Percentiles rank a stretch among this genome's conserved stretches.
These are phyloP conservation scores for Psittacara wagleri DNA, from an alignment of 2,113 vertebrate species.

Conservation along the genomic window DNA sequence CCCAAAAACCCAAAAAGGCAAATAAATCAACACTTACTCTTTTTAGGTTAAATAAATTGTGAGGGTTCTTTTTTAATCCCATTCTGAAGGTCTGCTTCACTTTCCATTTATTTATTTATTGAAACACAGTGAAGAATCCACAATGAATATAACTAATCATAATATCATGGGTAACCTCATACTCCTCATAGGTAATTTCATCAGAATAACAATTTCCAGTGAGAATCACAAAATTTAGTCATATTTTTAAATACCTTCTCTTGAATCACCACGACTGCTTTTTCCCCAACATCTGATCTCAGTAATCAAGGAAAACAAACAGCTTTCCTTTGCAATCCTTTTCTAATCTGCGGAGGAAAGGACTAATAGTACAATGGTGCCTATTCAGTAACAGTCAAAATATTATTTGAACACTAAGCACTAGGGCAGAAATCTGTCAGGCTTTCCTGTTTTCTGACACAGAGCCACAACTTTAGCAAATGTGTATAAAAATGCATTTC, in stretches of 20 bases:
- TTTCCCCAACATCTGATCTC: conserved; percentile 17
- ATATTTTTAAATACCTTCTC: conserved; percentile 22
- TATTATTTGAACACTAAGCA: background rate
- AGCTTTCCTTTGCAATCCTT: conserved; percentile 20
- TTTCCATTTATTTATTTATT: conserved; percentile 23
- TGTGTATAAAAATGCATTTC: background rate
- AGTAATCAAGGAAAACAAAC: conserved; percentile 50
- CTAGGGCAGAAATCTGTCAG: conserved; percentile 12
- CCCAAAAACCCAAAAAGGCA: conserved; percentile 16
- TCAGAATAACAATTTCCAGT: conserved; percentile 19
- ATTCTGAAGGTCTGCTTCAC: background rate
- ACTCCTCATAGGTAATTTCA: conserved; percentile 24
- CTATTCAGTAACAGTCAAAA: conserved; percentile 29
- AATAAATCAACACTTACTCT: conserved; percentile 13
- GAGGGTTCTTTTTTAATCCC: background rate
- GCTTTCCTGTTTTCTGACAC: background rate
- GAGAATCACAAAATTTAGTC: conserved; percentile 27
- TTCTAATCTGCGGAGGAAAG: conserved; percentile 8
- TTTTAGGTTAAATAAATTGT: background rate
- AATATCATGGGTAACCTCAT: background rate
- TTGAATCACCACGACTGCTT: conserved; percentile 39
- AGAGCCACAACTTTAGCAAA: background rate
- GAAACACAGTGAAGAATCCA: background rate
- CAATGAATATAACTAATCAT: background rate
- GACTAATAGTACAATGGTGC: background rate